A percentile compares a stretch with the other conserved stretches of the same genome.
phyloP scores from a whole-genome alignment of 2,113 vertebrate species.

The Trematomus loennbergii region DNA sequence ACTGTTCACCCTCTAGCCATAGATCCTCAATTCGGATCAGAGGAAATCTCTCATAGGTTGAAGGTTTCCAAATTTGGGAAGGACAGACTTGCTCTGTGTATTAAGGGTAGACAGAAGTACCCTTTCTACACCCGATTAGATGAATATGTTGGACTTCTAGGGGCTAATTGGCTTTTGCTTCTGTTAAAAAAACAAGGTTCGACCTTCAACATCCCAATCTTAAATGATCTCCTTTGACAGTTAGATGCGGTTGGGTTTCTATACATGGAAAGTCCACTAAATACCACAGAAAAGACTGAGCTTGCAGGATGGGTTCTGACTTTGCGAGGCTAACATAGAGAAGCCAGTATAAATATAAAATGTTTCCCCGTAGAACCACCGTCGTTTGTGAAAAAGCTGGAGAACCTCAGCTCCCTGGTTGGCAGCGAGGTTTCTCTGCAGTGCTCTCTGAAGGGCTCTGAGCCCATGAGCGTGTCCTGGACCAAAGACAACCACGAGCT shows the following conservation, averaged over 20 bases:
- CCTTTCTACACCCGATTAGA: not conserved
- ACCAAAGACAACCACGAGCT: conserved; percentile 95
- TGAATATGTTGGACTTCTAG: not conserved
- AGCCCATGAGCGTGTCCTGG: conserved; percentile 93
- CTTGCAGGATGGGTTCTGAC: not conserved
- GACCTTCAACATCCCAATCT: not conserved
- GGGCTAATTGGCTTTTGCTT: not conserved
- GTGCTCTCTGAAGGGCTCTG: conserved; percentile 91
- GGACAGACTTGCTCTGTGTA: not conserved
- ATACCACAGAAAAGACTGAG: not conserved
- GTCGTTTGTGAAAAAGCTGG: conserved; percentile 92
- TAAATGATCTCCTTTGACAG: no score
- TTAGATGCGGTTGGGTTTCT: no score
- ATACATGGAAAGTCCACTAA: not conserved
- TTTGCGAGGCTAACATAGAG: not conserved
- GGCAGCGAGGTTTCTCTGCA: conserved; percentile 90
- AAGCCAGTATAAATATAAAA: not conserved
- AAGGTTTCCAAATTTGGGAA: not conserved
- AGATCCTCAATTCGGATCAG: not conserved
- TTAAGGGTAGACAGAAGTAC: not conserved
- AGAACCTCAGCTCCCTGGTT: conserved; percentile 89
- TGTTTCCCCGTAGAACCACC: conserved; percentile 90
- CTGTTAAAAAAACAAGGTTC: not conserved
- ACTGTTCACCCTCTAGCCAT: not conserved
- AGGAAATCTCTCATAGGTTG: not conserved